Evolutionary conservation across 2,797 vertebrate genomes (phyloP).

Genomic region (Numenius phaeopus): DNA sequence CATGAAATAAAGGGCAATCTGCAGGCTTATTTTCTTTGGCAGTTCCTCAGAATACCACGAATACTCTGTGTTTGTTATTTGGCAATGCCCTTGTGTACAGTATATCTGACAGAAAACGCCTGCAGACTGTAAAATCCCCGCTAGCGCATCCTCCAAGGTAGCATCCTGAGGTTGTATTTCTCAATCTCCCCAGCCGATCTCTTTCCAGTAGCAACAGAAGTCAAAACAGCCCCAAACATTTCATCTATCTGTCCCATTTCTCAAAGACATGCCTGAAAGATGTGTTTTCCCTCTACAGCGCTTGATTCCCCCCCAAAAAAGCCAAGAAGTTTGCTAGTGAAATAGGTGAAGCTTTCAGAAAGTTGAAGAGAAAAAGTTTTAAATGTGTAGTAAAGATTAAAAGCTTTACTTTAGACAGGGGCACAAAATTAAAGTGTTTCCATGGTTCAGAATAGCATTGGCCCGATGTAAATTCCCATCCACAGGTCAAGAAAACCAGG

Average conservation of each 20-base stretch:
- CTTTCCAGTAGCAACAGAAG: constrained; percentile 14
- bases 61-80: constrained; percentile 29
- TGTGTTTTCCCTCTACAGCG: background rate
- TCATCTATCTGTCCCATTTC: background rate
- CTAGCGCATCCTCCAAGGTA: background rate
- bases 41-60: constrained; percentile 2
- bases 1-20: constrained; percentile 12
- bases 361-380: background rate
- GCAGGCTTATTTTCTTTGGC: constrained; percentile 25
- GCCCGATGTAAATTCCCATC: background rate
- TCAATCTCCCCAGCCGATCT: background rate
- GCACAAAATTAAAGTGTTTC: background rate
- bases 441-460: background rate
- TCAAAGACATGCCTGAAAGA: background rate
- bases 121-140: background rate
- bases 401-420: background rate
- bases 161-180: background rate
- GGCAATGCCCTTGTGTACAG: background rate
- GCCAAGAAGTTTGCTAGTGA: background rate
- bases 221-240: constrained; percentile 26
- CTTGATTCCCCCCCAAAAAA: background rate
- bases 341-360: background rate
- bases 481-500: background rate
- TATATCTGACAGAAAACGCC: constrained; percentile 7
- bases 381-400: background rate